phyloP scores from a whole-genome alignment of 2,888 invertebrate species.

The Thereva nobilitata region DNA sequence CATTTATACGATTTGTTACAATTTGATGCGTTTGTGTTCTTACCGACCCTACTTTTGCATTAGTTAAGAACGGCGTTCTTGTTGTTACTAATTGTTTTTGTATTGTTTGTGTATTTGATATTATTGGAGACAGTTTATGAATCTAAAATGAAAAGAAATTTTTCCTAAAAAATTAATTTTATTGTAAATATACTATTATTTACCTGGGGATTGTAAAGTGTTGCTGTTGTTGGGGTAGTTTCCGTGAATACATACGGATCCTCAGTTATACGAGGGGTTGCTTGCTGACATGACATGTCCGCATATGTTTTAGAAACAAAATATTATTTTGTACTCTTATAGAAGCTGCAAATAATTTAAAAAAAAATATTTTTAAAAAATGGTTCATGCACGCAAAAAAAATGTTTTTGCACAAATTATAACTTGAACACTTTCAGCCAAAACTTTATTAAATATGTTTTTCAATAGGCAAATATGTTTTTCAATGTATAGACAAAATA shows the following conservation, averaged over 20 bases:
- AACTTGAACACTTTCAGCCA: too few relatives aligned
- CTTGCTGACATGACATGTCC: conserved; percentile 39
- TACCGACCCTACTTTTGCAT: conserved; percentile 30
- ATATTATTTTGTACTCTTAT: conserved; percentile 14
- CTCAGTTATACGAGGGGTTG: conserved; percentile 48
- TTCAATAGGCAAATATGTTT: too few relatives aligned
- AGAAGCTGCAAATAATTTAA: neutral
- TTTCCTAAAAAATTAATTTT: neutral
- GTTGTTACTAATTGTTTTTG: conserved; percentile 33
- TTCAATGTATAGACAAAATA: too few relatives aligned
- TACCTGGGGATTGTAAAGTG: conserved; percentile 58
- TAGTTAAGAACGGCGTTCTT: conserved; percentile 27
- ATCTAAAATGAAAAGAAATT: conserved; percentile 31
- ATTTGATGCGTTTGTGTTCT: conserved; percentile 38
- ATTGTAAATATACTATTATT: neutral
- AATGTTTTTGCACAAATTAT: too few relatives aligned
- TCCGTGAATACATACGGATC: conserved; percentile 60
- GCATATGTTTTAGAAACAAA: conserved; percentile 27
- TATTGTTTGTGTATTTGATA: conserved; percentile 28
- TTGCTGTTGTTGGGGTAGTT: conserved; percentile 55
- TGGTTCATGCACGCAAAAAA: too few relatives aligned
- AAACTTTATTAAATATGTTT: too few relatives aligned
- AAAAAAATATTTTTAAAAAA: too few relatives aligned
- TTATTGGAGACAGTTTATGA: conserved; percentile 40
- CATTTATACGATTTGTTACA: conserved; percentile 42